Percentiles rank a stretch among this genome's conserved stretches.
These are phyloP conservation scores for Myotis myotis DNA, from an alignment of 2,797 vertebrate species.

Conservation along the genomic window DNA sequence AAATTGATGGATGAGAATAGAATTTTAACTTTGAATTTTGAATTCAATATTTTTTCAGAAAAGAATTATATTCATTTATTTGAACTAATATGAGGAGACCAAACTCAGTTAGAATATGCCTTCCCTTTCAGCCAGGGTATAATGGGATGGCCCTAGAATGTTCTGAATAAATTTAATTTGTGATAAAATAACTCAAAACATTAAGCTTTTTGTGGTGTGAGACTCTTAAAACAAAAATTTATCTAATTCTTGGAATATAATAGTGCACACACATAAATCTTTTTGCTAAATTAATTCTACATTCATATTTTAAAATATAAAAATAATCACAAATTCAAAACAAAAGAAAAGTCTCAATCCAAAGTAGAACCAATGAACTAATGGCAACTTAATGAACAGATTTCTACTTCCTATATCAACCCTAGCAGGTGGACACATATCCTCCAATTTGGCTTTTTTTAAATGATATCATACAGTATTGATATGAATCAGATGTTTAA, in stretches of 20 bases:
- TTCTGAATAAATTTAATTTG: conserved; percentile 38
- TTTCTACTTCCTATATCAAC: background rate
- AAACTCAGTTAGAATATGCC: background rate
- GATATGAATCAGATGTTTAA: background rate
- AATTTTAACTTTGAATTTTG: conserved; percentile 44
- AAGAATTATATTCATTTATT: background rate
- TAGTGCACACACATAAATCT: background rate
- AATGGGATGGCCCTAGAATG: background rate
- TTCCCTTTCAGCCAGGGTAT: background rate
- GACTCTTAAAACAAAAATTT: background rate
- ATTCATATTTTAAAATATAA: background rate
- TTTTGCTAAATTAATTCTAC: conserved; percentile 21
- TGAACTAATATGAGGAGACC: background rate
- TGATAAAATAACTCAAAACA: background rate
- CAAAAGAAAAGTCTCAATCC: background rate
- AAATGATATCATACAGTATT: background rate
- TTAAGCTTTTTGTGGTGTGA: conserved; percentile 24
- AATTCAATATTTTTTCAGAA: background rate
- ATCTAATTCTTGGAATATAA: background rate
- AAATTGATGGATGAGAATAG: background rate
- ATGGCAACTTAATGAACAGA: background rate
- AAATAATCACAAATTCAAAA: background rate
- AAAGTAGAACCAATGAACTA: background rate
- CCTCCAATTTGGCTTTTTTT: background rate
- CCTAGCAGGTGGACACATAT: no score